These are phyloP conservation scores for Macropis europaea DNA, from an alignment of 2,888 invertebrate genomes.

Conservation along the genomic window DNA sequence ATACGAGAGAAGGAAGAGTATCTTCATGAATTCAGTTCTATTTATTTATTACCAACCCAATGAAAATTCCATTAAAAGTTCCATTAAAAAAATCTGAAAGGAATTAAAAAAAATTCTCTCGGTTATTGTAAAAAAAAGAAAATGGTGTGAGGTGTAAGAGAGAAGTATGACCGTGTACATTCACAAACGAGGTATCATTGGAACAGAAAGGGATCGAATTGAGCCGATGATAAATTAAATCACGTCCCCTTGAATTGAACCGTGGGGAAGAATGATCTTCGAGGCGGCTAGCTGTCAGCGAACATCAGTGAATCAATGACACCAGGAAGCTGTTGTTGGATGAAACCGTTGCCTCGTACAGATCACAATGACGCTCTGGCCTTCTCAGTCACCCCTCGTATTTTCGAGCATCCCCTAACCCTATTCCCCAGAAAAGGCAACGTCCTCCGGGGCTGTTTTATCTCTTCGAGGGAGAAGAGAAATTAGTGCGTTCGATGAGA, in stretches of 20 bases:
- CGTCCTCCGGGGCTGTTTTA: constrained; percentile 18
- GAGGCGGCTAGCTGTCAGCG: neutral
- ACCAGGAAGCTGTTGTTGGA: neutral
- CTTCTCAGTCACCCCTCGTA: constrained; percentile 5
- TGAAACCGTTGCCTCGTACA: constrained; percentile 14
- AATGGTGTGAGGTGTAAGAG: too few relatives aligned
- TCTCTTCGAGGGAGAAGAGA: neutral
- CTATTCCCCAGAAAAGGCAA: neutral
- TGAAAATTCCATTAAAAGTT: too few relatives aligned
- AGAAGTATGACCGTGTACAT: neutral
- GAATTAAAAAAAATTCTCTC: too few relatives aligned
- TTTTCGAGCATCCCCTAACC: neutral
- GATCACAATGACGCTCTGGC: constrained; percentile 1
- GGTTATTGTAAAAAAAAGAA: neutral
- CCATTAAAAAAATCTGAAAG: too few relatives aligned
- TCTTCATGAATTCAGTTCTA: too few relatives aligned
- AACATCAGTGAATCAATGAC: neutral
- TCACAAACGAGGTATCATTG: neutral
- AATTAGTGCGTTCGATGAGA: neutral
- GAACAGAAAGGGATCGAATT: constrained; percentile 8
- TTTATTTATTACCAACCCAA: too few relatives aligned
- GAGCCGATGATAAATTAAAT: constrained; percentile 18
- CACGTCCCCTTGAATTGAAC: constrained; percentile 7
- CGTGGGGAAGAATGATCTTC: neutral
- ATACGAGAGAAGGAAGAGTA: too few relatives aligned